Evolutionary conservation across 2,888 invertebrate species (phyloP).

Genomic region (Macaria notata): DNA sequence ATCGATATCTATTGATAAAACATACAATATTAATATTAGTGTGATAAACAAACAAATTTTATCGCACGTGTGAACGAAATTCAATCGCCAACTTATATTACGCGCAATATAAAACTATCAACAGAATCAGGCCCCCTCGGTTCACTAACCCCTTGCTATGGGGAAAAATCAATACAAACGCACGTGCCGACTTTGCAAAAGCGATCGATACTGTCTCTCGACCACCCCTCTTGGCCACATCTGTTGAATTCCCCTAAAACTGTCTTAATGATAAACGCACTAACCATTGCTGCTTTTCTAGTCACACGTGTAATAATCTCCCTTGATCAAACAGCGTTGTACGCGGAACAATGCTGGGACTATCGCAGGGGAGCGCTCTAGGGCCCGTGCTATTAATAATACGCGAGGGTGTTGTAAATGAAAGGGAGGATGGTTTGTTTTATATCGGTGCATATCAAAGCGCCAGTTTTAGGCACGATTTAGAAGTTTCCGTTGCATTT

Average conservation of each 20-base stretch:
- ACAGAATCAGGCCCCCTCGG: slow-evolving; percentile 23
- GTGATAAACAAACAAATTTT: slow-evolving; percentile 8
- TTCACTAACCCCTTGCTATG: slow-evolving; percentile 48
- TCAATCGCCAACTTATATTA: slow-evolving; percentile 21
- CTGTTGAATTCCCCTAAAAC: slow-evolving; percentile 45
- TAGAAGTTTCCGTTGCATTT: slow-evolving; percentile 25
- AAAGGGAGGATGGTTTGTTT: slow-evolving; percentile 24
- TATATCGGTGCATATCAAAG: slow-evolving; percentile 28
- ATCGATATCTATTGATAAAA: too few relatives aligned
- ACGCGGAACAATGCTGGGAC: slow-evolving; percentile 13
- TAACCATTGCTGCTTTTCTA: slow-evolving; percentile 19
- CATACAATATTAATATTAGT: too few relatives aligned
- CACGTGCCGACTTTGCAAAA: slow-evolving; percentile 53
- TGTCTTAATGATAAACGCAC: slow-evolving; percentile 7
- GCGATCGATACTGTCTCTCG: slow-evolving; percentile 71
- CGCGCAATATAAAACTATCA: slow-evolving; percentile 27
- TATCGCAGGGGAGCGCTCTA: slow-evolving; percentile 18
- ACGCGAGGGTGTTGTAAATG: slow-evolving; percentile 26
- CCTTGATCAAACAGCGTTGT: slow-evolving; percentile 18
- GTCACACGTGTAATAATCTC: slow-evolving; percentile 10
- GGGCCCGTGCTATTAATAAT: slow-evolving; percentile 25
- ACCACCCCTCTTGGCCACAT: slow-evolving; percentile 59
- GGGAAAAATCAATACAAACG: slow-evolving; percentile 59
- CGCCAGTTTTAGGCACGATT: slow-evolving; percentile 18
- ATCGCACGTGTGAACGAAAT: slow-evolving; percentile 25